These are phyloP conservation scores for Lasius platythorax DNA, from an alignment of 2,888 invertebrate genomes.

Conservation along the genomic window DNA sequence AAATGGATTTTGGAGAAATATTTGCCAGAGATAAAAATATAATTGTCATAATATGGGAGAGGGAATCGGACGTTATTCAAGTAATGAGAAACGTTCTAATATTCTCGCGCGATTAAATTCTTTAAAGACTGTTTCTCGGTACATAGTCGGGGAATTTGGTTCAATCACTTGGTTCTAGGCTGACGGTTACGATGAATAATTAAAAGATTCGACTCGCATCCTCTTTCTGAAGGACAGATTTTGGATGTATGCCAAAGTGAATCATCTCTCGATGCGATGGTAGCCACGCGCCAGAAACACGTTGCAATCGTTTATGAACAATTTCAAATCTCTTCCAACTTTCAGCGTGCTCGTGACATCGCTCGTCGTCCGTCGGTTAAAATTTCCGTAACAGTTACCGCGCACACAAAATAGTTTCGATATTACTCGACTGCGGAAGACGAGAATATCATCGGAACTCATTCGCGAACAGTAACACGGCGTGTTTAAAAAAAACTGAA, in stretches of 20 bases:
- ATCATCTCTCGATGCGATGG: constrained; percentile 40
- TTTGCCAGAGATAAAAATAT: neutral
- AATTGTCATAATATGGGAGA: neutral
- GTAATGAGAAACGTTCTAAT: neutral
- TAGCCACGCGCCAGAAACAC: constrained; percentile 36
- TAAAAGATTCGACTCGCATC: constrained; percentile 36
- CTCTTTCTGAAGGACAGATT: constrained; percentile 17
- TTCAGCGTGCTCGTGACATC: constrained; percentile 52
- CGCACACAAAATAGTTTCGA: constrained; percentile 51
- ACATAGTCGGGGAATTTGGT: neutral
- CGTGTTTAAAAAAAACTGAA: neutral
- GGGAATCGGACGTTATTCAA: neutral
- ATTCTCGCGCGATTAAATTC: neutral
- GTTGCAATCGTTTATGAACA: constrained; percentile 55
- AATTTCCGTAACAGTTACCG: constrained; percentile 54
- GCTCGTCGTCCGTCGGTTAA: constrained; percentile 52
- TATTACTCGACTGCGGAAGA: constrained; percentile 52
- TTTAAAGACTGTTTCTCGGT: neutral
- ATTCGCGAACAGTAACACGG: constrained; percentile 30
- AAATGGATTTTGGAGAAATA: neutral
- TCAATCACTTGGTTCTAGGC: neutral
- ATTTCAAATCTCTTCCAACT: constrained; percentile 54
- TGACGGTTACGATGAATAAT: constrained; percentile 33
- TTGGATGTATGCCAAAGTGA: constrained; percentile 28
- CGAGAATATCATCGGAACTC: constrained; percentile 48